Evolutionary conservation across 1,140 invertebrate species (phyloP), one percentile per base, ranked within the genome.

Genomic region (Euglossa dilemma): DNA sequence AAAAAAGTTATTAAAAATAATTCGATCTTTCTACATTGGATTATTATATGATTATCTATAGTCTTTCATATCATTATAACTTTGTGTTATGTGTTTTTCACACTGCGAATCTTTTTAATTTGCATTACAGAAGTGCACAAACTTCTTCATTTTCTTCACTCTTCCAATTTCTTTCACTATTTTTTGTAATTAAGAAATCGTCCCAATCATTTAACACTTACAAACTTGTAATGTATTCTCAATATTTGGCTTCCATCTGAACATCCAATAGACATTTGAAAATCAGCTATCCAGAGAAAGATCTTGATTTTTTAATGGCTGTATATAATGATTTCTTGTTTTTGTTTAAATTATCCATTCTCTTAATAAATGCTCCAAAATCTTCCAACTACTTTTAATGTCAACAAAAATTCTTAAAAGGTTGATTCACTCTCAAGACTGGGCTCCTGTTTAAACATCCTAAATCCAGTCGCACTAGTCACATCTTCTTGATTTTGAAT

Each of bases 391-490:
- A 6, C 9, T 8, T 50, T 14, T 25, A 28, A 66, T 16, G 1
- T 52, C 6, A 1, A 11, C 18, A 28, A 36, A 50, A 8, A 16
- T 43, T 16, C 0, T 74, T 82, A 94, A 88, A 94, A 94, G 6
- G 90, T 92, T 25, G 93, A 85, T 84, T 94, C 93, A 0, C 92
- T 90, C 81, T 94, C 93, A 7, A 93, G 76, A 64, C 89, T 93
- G 2, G 93, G 93, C 45, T 94, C 93, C n/a, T 94, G 93, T 50
- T 94, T 94, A 67, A 94, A 94, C 6, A 93, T 84, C 43, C 93
- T 90, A 64, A 93, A 94, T 47, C 88, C 91, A 0, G 88, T 71
- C 2, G 91, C 91, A 3, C 89, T 89, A 20, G 88, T 92, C 14
- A 81, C 88, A 1, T 92, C 91, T 12, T 93, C 93, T 36, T 87